phyloP scores from a whole-genome alignment of 1,140 invertebrate genomes.

The Brachionus angularis region DNA sequence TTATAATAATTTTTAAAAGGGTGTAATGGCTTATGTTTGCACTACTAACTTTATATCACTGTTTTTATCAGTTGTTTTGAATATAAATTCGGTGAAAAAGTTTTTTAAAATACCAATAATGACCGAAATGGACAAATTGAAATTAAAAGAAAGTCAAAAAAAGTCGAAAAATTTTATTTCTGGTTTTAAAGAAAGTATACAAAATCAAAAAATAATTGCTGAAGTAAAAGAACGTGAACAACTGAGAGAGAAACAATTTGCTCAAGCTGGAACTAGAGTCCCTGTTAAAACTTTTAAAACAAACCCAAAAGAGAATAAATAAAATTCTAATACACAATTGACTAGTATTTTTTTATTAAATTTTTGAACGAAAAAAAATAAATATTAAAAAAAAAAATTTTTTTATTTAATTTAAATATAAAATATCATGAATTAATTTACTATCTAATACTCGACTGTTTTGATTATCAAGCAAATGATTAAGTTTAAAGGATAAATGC shows the following conservation, averaged over 20 bases:
- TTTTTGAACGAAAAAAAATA: slow-evolving; percentile 38
- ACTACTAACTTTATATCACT: slow-evolving; percentile 75
- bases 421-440: slow-evolving; percentile 9
- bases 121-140: slow-evolving; percentile 62
- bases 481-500: slow-evolving; percentile 5
- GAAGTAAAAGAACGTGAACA: slow-evolving; percentile 71
- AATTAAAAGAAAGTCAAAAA: slow-evolving; percentile 61
- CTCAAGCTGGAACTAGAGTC: slow-evolving; percentile 65
- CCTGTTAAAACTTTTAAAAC: slow-evolving; percentile 37
- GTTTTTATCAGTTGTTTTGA: slow-evolving; percentile 72
- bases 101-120: slow-evolving; percentile 73
- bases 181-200: slow-evolving; percentile 50
- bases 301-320: slow-evolving; percentile 29
- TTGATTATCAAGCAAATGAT: slow-evolving; percentile 7
- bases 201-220: slow-evolving; percentile 73
- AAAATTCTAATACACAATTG: neutral
- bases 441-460: neutral
- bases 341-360: neutral
- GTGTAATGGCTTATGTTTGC: slow-evolving; percentile 40
- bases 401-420: neutral
- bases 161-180: slow-evolving; percentile 63
- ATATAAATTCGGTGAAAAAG: slow-evolving; percentile 68
- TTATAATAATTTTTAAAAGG: neutral
- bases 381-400: slow-evolving; percentile 9
- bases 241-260: slow-evolving; percentile 73